Evolutionary conservation across 1,140 invertebrate species (phyloP).

Genomic region (Drosophila ercepeae): DNA sequence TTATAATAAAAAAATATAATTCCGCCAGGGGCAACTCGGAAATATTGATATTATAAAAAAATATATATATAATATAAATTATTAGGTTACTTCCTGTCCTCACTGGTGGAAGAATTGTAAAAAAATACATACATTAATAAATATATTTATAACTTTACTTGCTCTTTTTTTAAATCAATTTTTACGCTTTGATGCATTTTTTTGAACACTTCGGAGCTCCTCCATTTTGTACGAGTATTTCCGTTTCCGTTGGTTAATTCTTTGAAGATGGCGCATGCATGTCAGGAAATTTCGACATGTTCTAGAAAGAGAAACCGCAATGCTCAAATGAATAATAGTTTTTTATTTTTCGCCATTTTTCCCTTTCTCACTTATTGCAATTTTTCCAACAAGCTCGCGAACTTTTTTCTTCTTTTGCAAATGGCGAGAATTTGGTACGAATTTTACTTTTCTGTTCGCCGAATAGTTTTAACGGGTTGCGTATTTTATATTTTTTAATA

Average conservation of each 20-base stretch:
- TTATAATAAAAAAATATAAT: slow-evolving; percentile 63
- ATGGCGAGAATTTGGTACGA: slow-evolving; percentile 42
- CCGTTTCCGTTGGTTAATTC: slow-evolving; percentile 53
- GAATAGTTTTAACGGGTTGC: slow-evolving; percentile 34
- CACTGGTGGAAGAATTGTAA: no score
- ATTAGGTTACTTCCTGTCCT: no score
- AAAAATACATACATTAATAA: slow-evolving; percentile 20
- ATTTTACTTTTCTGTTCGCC: background rate
- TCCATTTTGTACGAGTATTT: slow-evolving; percentile 63
- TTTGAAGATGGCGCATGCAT: slow-evolving; percentile 45
- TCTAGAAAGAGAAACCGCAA: background rate
- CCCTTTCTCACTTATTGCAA: slow-evolving; percentile 49
- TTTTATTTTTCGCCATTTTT: slow-evolving; percentile 47
- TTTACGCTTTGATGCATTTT: no score
- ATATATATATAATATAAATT: slow-evolving; percentile 13
- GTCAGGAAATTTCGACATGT: slow-evolving; percentile 25
- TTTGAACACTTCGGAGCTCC: background rate
- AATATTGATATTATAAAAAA: slow-evolving; percentile 12
- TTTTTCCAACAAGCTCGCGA: slow-evolving; percentile 45
- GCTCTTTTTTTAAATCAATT: background rate
- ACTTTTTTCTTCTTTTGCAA: slow-evolving; percentile 52
- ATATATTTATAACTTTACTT: slow-evolving; percentile 4
- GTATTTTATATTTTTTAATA: slow-evolving; percentile 39
- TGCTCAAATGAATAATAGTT: slow-evolving; percentile 14
- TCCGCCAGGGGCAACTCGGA: slow-evolving; percentile 37